phyloP scores from a whole-genome alignment of 2,888 invertebrate species.

The Stictocephala bisonia region DNA sequence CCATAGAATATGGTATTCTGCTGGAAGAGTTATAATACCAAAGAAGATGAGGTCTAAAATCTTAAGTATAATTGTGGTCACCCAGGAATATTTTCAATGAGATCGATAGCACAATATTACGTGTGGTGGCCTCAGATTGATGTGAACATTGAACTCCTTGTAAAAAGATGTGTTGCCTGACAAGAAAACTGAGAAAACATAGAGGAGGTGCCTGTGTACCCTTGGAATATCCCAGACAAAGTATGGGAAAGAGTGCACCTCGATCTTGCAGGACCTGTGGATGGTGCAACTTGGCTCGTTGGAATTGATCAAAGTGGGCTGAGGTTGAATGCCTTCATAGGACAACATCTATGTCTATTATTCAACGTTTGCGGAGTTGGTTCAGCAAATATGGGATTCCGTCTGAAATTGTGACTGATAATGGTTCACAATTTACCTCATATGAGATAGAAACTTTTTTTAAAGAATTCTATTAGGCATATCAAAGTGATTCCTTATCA shows the following conservation, averaged over 20 bases:
- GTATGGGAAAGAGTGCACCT: slow-evolving; percentile 37
- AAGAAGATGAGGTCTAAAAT: not conserved
- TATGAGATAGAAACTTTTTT: not conserved
- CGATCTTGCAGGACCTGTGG: slow-evolving; percentile 35
- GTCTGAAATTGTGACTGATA: slow-evolving; percentile 4
- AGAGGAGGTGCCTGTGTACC: not conserved
- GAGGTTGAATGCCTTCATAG: slow-evolving; percentile 27
- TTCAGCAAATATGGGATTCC: slow-evolving; percentile 15
- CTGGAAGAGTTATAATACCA: slow-evolving; percentile 7
- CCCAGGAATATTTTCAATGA: slow-evolving; percentile 20
- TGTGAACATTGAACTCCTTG: not conserved
- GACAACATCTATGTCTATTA: slow-evolving; percentile 24
- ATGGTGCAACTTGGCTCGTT: slow-evolving; percentile 19
- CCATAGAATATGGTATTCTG: slow-evolving; percentile 11
- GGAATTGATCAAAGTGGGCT: slow-evolving; percentile 38
- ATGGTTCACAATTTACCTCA: slow-evolving; percentile 10
- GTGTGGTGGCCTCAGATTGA: slow-evolving; percentile 39
- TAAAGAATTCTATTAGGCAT: not conserved
- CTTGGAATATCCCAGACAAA: slow-evolving; percentile 5
- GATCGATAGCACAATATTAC: slow-evolving; percentile 19
- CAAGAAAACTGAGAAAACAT: slow-evolving; percentile 10
- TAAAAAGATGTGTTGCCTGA: slow-evolving; percentile 6
- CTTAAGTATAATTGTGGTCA: slow-evolving; percentile 21
- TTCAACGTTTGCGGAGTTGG: slow-evolving; percentile 28
- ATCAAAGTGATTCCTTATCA: not conserved